These are phyloP conservation scores for Ochlodes sylvanus DNA, from an alignment of 2,888 invertebrate species.

Conservation along the genomic window DNA sequence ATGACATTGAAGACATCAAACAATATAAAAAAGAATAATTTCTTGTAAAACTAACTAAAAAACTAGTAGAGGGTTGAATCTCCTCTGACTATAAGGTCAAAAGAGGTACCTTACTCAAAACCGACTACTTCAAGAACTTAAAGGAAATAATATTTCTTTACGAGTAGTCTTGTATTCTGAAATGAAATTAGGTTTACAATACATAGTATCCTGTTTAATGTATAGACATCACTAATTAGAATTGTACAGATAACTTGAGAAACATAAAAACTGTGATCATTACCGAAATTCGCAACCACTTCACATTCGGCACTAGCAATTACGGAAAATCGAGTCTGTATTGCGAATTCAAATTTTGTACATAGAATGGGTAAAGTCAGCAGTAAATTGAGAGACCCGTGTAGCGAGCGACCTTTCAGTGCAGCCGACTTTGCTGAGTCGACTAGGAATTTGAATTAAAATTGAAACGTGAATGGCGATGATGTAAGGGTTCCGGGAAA, in stretches of 20 bases:
- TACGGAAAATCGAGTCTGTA: not conserved
- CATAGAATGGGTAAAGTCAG: conserved; percentile 6
- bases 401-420: conserved; percentile 6
- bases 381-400: conserved; percentile 10
- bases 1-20: too few species aligned
- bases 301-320: conserved; percentile 1
- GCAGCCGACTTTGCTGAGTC: conserved; percentile 11
- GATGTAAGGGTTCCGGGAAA: not conserved
- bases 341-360: conserved; percentile 19
- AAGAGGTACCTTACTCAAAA: too few species aligned
- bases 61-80: too few species aligned
- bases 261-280: not conserved
- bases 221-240: too few species aligned
- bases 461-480: conserved; percentile 17
- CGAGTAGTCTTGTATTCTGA: too few species aligned
- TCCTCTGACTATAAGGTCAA: too few species aligned
- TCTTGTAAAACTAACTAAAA: too few species aligned
- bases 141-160: too few species aligned
- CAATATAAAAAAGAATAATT: too few species aligned
- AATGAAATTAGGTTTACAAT: too few species aligned
- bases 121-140: too few species aligned
- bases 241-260: not conserved
- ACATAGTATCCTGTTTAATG: too few species aligned
- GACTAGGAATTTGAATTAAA: conserved; percentile 15
- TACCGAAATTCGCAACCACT: conserved; percentile 2